Conservation (phyloP, 2,888 invertebrate genomes). For the Dorcus hopei region DNA sequence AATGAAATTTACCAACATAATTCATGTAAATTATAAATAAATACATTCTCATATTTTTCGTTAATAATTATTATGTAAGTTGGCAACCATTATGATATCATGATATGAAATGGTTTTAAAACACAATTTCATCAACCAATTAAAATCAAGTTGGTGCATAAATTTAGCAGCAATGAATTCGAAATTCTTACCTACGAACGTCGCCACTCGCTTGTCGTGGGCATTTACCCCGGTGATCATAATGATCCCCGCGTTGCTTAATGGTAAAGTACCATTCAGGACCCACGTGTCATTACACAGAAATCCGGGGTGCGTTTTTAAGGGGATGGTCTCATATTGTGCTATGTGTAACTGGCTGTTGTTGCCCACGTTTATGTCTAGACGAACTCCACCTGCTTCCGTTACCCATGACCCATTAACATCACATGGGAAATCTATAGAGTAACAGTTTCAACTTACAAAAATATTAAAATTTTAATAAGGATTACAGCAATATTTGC, state of each 20-base stretch:
- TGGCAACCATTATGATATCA: constrained; percentile 11
- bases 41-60: neutral
- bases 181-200: constrained; percentile 37
- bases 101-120: neutral
- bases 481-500: too few species aligned
- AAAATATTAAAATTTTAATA: too few species aligned
- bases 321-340: constrained; percentile 18
- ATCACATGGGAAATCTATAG: constrained; percentile 28
- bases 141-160: constrained; percentile 2
- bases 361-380: constrained; percentile 16
- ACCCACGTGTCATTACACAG: constrained; percentile 36
- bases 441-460: neutral
- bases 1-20: too few species aligned
- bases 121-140: neutral
- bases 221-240: constrained; percentile 33
- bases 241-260: constrained; percentile 34
- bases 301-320: constrained; percentile 33
- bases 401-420: constrained; percentile 38
- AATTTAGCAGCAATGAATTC: neutral
- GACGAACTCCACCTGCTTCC: constrained; percentile 33
- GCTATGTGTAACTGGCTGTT: constrained; percentile 1
- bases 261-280: constrained; percentile 33
- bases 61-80: constrained; percentile 7
- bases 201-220: constrained; percentile 33
- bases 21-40: too few species aligned